phyloP scores from a whole-genome alignment of 1,140 invertebrate genomes.

The Leguminivora glycinivorella region DNA sequence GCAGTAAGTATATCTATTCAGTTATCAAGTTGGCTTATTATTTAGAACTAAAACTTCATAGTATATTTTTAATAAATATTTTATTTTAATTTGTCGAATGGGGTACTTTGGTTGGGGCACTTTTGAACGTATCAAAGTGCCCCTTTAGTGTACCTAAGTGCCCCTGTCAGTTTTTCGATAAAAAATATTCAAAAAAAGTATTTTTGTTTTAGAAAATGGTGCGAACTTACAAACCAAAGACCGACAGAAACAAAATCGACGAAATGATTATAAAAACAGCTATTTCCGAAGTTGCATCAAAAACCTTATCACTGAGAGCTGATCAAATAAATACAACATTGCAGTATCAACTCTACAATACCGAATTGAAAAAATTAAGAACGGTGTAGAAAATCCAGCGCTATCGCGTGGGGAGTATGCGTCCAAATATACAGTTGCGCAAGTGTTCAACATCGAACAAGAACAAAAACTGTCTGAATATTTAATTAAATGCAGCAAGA shows the following conservation, averaged over 20 bases:
- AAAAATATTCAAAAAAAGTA: background rate
- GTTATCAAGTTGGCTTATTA: background rate
- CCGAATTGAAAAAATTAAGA: conserved; percentile 39
- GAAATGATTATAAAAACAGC: conserved; percentile 35
- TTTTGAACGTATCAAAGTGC: conserved; percentile 1
- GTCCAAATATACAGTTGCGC: conserved; percentile 30
- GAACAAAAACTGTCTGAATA: conserved; percentile 38
- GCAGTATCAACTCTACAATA: conserved; percentile 39
- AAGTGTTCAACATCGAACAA: conserved; percentile 37
- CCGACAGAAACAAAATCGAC: conserved; percentile 22
- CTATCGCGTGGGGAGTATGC: conserved; percentile 29
- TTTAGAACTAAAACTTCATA: background rate
- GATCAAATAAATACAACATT: conserved; percentile 41
- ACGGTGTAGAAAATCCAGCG: conserved; percentile 33
- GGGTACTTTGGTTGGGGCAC: background rate
- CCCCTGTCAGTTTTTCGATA: background rate
- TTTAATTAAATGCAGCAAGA: conserved; percentile 45
- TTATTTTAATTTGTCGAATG: background rate
- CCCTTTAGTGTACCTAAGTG: background rate
- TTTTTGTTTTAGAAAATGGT: conserved; percentile 3
- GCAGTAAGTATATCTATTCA: background rate
- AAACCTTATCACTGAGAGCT: conserved; percentile 41
- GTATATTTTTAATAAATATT: background rate
- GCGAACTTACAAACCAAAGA: background rate
- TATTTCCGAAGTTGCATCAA: conserved; percentile 38